Percentiles rank a stretch among this genome's conserved stretches.
Conservation (phyloP, 2,113 vertebrate species). For the Solenodon paradoxus region DNA sequence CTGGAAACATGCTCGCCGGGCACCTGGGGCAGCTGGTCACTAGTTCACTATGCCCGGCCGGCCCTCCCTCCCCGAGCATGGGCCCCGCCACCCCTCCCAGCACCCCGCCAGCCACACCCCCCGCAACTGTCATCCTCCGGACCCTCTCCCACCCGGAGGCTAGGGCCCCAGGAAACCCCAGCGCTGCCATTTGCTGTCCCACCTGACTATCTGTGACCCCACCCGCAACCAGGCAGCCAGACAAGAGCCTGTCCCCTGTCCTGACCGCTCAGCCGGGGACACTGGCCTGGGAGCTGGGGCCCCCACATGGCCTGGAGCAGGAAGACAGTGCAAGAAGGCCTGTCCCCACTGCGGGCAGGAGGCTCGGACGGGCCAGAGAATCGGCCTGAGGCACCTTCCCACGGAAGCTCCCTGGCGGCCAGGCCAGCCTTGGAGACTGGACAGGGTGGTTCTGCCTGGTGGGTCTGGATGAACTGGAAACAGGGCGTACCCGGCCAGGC, state of each 20-base stretch:
- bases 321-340: not conserved
- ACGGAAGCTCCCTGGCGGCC: not conserved
- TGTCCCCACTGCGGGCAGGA: rapidly evolving
- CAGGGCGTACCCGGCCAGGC: not conserved
- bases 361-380: not conserved
- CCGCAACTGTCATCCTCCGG: rapidly evolving
- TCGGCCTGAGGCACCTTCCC: slow-evolving; percentile 34
- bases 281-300: not conserved
- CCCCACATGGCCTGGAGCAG: not conserved
- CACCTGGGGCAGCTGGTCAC: rapidly evolving
- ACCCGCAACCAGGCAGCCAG: not conserved
- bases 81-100: rapidly evolving
- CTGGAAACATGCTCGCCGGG: not conserved
- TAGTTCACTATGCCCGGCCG: not conserved
- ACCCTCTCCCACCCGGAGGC: not conserved
- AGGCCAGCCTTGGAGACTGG: not conserved
- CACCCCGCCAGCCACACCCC: not conserved
- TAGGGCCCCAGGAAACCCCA: not conserved
- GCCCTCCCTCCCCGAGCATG: not conserved
- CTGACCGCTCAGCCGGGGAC: rapidly evolving
- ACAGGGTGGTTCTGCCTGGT: not conserved
- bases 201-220: not conserved
- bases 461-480: slow-evolving; percentile 67
- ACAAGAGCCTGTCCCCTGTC: rapidly evolving
- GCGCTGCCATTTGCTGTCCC: rapidly evolving